Conservation (phyloP, 2,797 vertebrate genomes). For the Poecilia picta region DNA sequence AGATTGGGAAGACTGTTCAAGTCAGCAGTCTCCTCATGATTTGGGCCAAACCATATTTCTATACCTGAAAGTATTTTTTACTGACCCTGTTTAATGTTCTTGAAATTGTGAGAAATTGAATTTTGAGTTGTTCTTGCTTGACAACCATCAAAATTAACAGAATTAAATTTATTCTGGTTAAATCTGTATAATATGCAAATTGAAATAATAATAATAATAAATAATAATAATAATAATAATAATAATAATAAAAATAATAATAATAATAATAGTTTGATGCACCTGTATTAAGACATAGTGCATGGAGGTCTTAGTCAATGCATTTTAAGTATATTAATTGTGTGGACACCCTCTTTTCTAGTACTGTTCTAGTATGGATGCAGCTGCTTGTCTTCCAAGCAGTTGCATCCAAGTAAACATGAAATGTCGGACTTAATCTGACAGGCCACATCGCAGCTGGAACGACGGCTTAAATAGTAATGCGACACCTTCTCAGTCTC, state of each 20-base stretch:
- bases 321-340: slow-evolving; percentile 22
- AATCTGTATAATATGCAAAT: neutral
- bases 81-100: neutral
- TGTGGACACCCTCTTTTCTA: slow-evolving; percentile 28
- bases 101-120: neutral
- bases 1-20: neutral
- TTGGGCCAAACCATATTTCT: neutral
- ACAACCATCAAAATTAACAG: neutral
- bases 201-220: neutral
- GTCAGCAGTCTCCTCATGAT: neutral
- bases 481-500: slow-evolving; percentile 65
- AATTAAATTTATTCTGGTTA: neutral
- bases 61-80: neutral
- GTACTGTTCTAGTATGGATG: no score
- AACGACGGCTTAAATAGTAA: slow-evolving; percentile 62
- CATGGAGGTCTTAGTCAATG: neutral
- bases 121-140: neutral
- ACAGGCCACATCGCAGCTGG: slow-evolving; percentile 41
- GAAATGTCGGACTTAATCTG: slow-evolving; percentile 46
- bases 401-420: slow-evolving; percentile 24
- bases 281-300: neutral
- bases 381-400: slow-evolving; percentile 2
- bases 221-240: no score
- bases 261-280: no score
- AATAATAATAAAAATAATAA: no score